phyloP scores from a whole-genome alignment of 1,140 invertebrate species.

The Cryptotermes secundus region DNA sequence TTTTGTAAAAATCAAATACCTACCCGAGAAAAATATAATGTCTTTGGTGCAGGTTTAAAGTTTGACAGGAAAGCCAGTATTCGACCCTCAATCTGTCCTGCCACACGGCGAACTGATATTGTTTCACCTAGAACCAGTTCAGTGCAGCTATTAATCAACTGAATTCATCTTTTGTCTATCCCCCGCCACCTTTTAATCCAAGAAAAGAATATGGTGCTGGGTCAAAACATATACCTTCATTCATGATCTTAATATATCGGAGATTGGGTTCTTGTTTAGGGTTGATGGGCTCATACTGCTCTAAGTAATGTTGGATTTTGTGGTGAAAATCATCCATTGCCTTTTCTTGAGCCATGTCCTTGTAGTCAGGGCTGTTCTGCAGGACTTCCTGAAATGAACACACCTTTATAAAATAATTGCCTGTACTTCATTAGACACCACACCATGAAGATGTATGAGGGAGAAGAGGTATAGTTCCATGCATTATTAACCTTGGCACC shows the following conservation, averaged over 20 bases:
- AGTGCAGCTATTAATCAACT: not conserved
- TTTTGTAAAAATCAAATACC: slow-evolving; percentile 40
- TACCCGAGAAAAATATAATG: slow-evolving; percentile 73
- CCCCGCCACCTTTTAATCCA: not conserved
- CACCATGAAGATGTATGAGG: too few relatives aligned
- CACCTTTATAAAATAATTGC: not conserved
- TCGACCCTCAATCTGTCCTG: slow-evolving; percentile 69
- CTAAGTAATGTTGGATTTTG: slow-evolving; percentile 83
- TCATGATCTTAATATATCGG: slow-evolving; percentile 69
- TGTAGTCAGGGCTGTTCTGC: slow-evolving; percentile 87
- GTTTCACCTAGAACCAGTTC: slow-evolving; percentile 47
- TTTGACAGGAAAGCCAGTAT: slow-evolving; percentile 79
- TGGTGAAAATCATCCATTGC: slow-evolving; percentile 80
- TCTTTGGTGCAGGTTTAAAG: slow-evolving; percentile 68
- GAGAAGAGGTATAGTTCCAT: too few relatives aligned
- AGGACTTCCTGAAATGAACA: slow-evolving; percentile 71
- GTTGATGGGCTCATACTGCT: slow-evolving; percentile 76
- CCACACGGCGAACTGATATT: slow-evolving; percentile 58
- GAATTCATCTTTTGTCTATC: not conserved
- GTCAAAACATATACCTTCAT: slow-evolving; percentile 47
- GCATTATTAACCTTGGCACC: too few relatives aligned
- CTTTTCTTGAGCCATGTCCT: slow-evolving; percentile 68
- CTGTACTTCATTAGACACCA: too few relatives aligned
- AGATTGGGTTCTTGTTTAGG: slow-evolving; percentile 49
- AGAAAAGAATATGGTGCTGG: not conserved